Conservation (phyloP, 2,888 invertebrate species). For the Congeria kusceri region DNA sequence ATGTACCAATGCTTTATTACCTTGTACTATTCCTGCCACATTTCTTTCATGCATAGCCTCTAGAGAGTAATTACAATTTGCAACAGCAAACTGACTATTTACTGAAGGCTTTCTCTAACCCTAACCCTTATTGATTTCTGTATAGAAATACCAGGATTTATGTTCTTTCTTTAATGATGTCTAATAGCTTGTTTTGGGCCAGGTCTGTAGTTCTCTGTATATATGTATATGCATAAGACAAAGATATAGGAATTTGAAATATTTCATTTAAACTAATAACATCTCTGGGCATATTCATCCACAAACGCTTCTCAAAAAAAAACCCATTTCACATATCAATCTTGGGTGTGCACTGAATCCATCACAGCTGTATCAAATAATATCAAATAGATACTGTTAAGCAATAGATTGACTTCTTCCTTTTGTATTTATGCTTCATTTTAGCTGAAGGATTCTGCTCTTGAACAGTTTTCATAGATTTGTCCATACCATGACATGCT, state of each 20-base stretch:
- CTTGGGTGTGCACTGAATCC: conserved; percentile 24
- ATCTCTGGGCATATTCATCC: conserved; percentile 25
- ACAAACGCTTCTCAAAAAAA: conserved; percentile 11
- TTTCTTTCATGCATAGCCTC: conserved; percentile 15
- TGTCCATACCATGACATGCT: conserved; percentile 15
- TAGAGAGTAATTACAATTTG: conserved; percentile 19
- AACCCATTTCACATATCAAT: conserved; percentile 29
- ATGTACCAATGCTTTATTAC: conserved; percentile 34
- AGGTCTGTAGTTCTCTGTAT: conserved; percentile 25
- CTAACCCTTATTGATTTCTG: conserved; percentile 27
- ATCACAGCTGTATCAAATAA: conserved; percentile 17
- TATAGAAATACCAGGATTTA: conserved; percentile 31
- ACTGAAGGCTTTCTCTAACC: conserved; percentile 24
- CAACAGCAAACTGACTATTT: conserved; percentile 22
- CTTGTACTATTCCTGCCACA: conserved; percentile 22
- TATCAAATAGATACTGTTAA: conserved; percentile 12
- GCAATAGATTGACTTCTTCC: conserved; percentile 24
- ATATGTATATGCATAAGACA: conserved; percentile 25
- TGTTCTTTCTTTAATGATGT: conserved; percentile 29
- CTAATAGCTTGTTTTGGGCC: conserved; percentile 23
- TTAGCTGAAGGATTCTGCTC: conserved; percentile 10
- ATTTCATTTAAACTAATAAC: conserved; percentile 23
- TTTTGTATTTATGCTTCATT: conserved; percentile 11
- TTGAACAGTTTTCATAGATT: conserved; percentile 11
- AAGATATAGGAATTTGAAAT: conserved; percentile 18